phyloP scores from a whole-genome alignment of 2,113 vertebrate genomes.

The Mesocricetus auratus region DNA sequence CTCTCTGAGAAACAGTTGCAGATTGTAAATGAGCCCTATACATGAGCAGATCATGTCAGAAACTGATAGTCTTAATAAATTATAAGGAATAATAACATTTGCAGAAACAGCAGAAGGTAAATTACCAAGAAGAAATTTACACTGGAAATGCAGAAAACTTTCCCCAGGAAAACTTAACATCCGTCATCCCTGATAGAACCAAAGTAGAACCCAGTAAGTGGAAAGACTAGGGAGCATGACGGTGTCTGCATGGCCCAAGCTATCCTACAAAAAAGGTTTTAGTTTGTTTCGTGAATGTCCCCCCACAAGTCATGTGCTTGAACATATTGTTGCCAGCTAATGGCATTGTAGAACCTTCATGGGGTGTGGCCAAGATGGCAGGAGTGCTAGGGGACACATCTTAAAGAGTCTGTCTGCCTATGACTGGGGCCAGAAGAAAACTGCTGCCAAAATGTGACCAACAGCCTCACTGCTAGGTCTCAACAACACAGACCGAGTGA shows the following conservation, averaged over 20 bases:
- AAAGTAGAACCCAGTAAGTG: background rate
- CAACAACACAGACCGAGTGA: background rate
- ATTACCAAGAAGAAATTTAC: constrained; percentile 39
- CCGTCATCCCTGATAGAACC: constrained; percentile 15
- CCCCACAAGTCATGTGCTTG: background rate
- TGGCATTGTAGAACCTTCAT: background rate
- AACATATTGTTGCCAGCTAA: background rate
- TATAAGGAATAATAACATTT: constrained; percentile 23
- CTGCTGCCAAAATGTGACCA: background rate
- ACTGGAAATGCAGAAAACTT: background rate
- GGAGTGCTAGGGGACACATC: background rate
- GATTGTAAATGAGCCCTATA: constrained; percentile 11
- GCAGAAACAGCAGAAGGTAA: constrained; percentile 22
- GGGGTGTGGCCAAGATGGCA: background rate
- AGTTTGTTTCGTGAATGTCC: background rate
- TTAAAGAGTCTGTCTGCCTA: background rate
- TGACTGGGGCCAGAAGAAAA: background rate
- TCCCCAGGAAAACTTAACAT: constrained; percentile 5
- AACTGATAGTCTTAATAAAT: constrained; percentile 38
- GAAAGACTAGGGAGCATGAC: background rate
- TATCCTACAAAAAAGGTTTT: background rate
- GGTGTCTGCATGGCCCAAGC: background rate
- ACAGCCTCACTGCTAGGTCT: background rate
- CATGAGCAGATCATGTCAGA: constrained; percentile 8
- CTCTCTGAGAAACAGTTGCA: background rate